Evolutionary conservation across 2,797 vertebrate species (phyloP), one percentile per base, ranked within the genome.

Genomic region (Gymnocypris eckloni): DNA sequence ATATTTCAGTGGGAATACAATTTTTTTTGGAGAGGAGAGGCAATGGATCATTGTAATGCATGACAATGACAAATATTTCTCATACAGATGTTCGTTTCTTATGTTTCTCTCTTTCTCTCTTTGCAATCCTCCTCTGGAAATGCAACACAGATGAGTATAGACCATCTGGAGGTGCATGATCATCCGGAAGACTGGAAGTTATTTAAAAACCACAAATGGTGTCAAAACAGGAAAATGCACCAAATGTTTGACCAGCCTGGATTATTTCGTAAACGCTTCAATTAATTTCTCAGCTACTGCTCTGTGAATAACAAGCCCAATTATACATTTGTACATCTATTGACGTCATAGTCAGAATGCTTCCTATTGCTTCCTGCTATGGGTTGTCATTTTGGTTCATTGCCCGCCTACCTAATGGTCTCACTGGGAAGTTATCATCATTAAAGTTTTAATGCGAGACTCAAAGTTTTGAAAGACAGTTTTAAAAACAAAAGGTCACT

Each of bases 321-420:
- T 78, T 84, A 88, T 54, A 82, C 45, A 41, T 56, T 20, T 59
- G 50, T 66, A 84, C 87, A 81, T 77, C 59, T 76, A 70, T 20
- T 78, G 79, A 88, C 41, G 54, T 86, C 83, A 85, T 33, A 45
- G 56, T 43, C 80, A 82, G 37, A 54, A 72, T 72, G 39, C 28
- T 45, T 61, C 28, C 64, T 69, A 43, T 61, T 79, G 77, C 15
- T 45, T 66, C 16, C 2, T 50, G n/a, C 59, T 81, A 50, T 8
- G 11, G 43, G 18, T 39, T 39, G 39, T 28, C 13, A 61, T 77
- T 77, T 76, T 28, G 18, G 9, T 15, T 45, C 2, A 67, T 52
- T 81, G 70, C 6, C 37, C 5, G 6, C 13, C 13, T 70, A 39
- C 37, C 10, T n/a, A 2, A 70, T 16, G 33, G 12, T 66, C 41